Evolutionary conservation across 2,888 invertebrate species (phyloP), one percentile per base, ranked within the genome.

Genomic region (Argyresthia albistria): DNA sequence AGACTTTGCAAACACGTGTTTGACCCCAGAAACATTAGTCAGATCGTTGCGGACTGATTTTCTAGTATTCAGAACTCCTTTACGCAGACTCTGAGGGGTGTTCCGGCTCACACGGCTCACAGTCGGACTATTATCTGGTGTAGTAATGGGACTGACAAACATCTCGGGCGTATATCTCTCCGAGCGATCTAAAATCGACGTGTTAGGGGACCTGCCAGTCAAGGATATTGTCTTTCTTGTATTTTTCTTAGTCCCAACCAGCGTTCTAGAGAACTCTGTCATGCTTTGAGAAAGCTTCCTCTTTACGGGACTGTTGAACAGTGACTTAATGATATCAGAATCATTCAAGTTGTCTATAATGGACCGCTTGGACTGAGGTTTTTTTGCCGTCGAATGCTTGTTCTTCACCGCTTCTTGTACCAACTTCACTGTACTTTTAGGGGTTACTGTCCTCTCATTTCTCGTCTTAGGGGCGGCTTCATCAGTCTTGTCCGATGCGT

Each of bases 261-360:
- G 76, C 43, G 64, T 74, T 14, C 70, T 63, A 1, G 79, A 80
- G 58, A 79, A 83, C 55, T 87, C 83, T 0, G 73, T 78, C 78
- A 88, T 86, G 50, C 88, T 88, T 50, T 76, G 83, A 1, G 88
- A 88, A n/a, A 88, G 62, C 54, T 87, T 88, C 53, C 88, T 66
- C 53, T 86, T 88, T 0, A 88, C 87, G 0, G 88, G 88, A 56
- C 86, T 88, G 57, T 73, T 80, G 63, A 88, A 88, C 45, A 88
- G 60, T 51, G 83, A 75, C 57, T 86, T 83, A 1, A 81, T 78
- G 10, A 84, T 70, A 51, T 80, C 80, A 0, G 84, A 86, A 14
- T 76, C 76, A 58, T 83, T 69, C 9, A 88, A 60, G 37, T 80
- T 68, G 60, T 88, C 88, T 48, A 88, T 88, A 2, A 88, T 73